Base-by-base conservation (phyloP, 2,113 vertebrate species). In the Picathartes gymnocephalus region DNA sequence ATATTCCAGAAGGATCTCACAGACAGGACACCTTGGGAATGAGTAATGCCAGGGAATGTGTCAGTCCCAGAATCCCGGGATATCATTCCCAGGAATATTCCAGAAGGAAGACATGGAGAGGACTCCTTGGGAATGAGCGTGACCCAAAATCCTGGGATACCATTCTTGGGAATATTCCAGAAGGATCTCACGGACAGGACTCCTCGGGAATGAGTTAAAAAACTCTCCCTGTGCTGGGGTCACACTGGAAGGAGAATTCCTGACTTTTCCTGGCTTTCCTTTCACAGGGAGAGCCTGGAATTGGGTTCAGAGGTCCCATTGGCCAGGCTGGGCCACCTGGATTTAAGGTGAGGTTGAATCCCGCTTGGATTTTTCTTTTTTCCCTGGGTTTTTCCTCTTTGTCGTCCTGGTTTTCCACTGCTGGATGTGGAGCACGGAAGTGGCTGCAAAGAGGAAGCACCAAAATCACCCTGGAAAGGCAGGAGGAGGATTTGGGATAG, bases 311-410 rank as follows among this genome's bases (percentile, higher is more conserved):
- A 92, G 99, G 99, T 25, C 98, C 99, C 3, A 35, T 95, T 50
- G 99, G 99, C 60, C 99, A 99, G 58, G 98, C 98, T 42, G 99
- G 99, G 53, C 94, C 98, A 76, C 98, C 99, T 18, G 99, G 99
- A 62, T 96, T 97, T 25, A 99, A 99, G 98, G 99, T 99, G 74
- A 56, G 8, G 4, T 37, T 27, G n/a, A 15, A 15, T 64, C 8
- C 64, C 2, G 0, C 5, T 50, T 44, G 58, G 6, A 3, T 3
- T 28, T 37, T 2, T 31, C 39, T 39, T 53, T 57, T 72, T 66
- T 22, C 11, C 28, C 4, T 24, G 27, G 7, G 5, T 69, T 45
- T 62, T 76, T 16, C 19, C 31, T 40, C 28, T 54, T 61, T 60
- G 21, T 28, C 25, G 18, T 66, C 69, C 47, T 47, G 54, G 22